Percentiles rank a stretch among this genome's conserved stretches.
These are phyloP conservation scores for Baryphthengus martii DNA, from an alignment of 2,113 vertebrate genomes.

Conservation along the genomic window DNA sequence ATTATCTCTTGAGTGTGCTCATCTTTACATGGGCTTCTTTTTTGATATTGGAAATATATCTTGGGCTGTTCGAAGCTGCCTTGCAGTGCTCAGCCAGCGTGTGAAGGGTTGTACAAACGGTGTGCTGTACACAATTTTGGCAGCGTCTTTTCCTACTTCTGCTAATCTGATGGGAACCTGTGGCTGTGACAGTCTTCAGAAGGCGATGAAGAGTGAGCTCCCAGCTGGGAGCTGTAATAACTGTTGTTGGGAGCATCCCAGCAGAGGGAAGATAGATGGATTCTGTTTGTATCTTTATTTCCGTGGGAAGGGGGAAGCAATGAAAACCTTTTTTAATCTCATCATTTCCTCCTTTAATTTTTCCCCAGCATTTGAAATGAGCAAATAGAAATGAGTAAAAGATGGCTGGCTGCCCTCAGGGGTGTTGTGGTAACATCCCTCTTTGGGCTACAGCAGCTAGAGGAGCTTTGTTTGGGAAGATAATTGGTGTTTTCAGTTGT, in stretches of 20 bases:
- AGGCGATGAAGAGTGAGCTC: not conserved
- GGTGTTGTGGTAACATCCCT: not conserved
- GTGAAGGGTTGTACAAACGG: not conserved
- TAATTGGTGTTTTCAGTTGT: constrained; percentile 42
- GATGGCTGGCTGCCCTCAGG: not conserved
- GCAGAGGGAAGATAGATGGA: not conserved
- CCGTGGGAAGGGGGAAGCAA: not conserved
- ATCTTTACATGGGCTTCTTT: not conserved
- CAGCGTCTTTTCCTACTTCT: not conserved
- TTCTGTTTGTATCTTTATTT: constrained; percentile 39
- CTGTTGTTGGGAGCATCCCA: not conserved
- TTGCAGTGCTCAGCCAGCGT: not conserved
- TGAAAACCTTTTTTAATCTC: not conserved
- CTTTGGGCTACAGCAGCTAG: not conserved
- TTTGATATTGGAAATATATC: not conserved
- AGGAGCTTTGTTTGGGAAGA: constrained; percentile 19
- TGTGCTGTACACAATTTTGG: not conserved
- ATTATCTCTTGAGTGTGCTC: constrained; percentile 43
- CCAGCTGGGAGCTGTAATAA: constrained; percentile 10
- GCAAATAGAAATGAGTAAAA: constrained; percentile 12
- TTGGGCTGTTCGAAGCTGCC: not conserved
- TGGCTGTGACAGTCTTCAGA: not conserved
- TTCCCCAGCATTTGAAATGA: not conserved
- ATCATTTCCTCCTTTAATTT: constrained; percentile 16
- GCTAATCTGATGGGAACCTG: not conserved